Evolutionary conservation across 2,797 vertebrate genomes (phyloP).

Genomic region (Eulemur albifrons): DNA sequence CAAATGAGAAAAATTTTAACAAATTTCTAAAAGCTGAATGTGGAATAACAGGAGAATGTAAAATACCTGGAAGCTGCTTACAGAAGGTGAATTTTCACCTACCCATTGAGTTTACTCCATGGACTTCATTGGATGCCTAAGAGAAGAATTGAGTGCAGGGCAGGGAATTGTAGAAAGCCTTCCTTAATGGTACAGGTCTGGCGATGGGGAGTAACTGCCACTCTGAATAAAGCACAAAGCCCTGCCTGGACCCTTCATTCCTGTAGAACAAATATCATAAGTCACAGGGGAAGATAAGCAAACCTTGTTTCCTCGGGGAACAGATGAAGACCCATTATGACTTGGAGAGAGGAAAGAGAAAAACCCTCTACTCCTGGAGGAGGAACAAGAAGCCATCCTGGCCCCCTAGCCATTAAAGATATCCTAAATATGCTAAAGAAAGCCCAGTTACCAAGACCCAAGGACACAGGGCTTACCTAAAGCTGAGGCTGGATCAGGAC

Average conservation of each 20-base stretch:
- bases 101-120: background rate
- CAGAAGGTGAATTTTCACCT: background rate
- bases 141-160: background rate
- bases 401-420: background rate
- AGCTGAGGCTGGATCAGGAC: background rate
- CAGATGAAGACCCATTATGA: background rate
- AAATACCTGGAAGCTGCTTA: background rate
- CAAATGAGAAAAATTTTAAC: background rate
- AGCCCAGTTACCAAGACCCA: background rate
- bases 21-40: background rate
- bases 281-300: background rate
- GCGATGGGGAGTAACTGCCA: background rate
- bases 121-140: background rate
- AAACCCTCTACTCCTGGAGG: background rate
- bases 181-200: background rate
- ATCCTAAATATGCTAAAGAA: background rate
- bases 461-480: background rate
- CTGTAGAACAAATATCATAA: background rate
- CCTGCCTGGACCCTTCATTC: background rate
- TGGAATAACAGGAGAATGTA: background rate
- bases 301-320: background rate
- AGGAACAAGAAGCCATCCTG: background rate
- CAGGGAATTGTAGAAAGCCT: background rate
- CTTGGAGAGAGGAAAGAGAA: background rate
- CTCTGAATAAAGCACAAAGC: background rate